Evolutionary conservation across 2,113 vertebrate species (phyloP).

Genomic region (Triplophysa rosa): DNA sequence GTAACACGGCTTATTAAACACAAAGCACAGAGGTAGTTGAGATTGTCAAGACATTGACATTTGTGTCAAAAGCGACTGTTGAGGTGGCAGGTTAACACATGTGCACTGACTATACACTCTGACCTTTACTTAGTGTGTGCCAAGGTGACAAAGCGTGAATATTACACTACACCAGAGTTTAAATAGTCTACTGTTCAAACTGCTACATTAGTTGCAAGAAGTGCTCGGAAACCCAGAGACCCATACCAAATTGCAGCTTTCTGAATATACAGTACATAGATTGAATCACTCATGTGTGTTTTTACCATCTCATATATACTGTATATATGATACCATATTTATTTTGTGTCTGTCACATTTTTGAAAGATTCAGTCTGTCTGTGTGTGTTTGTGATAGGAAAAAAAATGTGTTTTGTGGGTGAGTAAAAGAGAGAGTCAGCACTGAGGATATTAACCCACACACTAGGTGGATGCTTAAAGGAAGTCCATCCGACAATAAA

Average conservation of each 20-base stretch:
- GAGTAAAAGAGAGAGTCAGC: neutral
- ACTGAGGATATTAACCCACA: neutral
- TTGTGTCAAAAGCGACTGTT: neutral
- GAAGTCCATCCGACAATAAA: no score
- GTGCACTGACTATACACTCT: neutral
- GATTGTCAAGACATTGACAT: neutral
- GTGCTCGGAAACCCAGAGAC: neutral
- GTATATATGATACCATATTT: neutral
- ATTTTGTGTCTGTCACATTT: neutral
- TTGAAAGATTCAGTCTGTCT: neutral
- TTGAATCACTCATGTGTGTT: neutral
- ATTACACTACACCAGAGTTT: neutral
- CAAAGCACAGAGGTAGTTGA: neutral
- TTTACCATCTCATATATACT: neutral
- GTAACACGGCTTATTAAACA: neutral
- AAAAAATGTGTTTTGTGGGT: neutral
- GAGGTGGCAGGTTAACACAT: neutral
- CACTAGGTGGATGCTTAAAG: neutral
- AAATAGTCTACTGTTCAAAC: neutral
- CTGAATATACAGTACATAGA: conserved; percentile 17
- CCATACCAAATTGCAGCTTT: neutral
- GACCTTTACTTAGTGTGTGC: neutral
- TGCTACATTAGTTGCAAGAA: neutral
- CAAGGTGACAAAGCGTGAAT: neutral
- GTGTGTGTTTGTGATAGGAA: neutral